Evolutionary conservation across 1,140 invertebrate species (phyloP).

Genomic region (Maconellicoccus hirsutus): DNA sequence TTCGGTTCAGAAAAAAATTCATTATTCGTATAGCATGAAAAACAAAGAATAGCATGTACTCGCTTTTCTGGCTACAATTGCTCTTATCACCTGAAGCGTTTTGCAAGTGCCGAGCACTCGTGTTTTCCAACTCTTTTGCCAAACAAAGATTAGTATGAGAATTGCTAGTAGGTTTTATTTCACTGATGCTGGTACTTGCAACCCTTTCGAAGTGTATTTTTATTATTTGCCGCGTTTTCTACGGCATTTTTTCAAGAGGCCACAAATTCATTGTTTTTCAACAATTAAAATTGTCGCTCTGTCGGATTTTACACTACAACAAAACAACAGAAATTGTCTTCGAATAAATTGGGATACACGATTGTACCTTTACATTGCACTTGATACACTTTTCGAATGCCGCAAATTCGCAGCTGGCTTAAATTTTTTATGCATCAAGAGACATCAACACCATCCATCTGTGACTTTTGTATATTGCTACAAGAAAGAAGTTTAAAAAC

Average conservation of each 20-base stretch:
- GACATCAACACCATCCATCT: no score
- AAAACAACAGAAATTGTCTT: conserved; percentile 11
- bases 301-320: background rate
- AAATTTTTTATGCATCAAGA: no score
- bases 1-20: conserved; percentile 21
- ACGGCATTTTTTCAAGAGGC: conserved; percentile 16
- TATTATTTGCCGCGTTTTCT: conserved; percentile 16
- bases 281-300: background rate
- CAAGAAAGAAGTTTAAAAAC: no score
- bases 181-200: conserved; percentile 16
- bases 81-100: conserved; percentile 22
- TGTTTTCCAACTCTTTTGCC: conserved; percentile 15
- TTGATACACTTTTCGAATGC: background rate
- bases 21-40: conserved; percentile 19
- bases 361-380: background rate
- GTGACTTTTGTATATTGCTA: no score
- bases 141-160: conserved; percentile 17
- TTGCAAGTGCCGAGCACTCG: conserved; percentile 8
- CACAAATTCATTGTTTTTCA: conserved; percentile 17
- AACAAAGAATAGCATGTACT: conserved; percentile 11
- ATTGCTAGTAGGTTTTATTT: conserved; percentile 20
- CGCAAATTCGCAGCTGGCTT: no score
- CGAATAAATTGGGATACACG: conserved; percentile 19
- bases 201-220: conserved; percentile 16
- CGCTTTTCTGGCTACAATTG: conserved; percentile 13